phyloP scores from a whole-genome alignment of 1,140 invertebrate genomes.

The Leptopilina boulardi region DNA sequence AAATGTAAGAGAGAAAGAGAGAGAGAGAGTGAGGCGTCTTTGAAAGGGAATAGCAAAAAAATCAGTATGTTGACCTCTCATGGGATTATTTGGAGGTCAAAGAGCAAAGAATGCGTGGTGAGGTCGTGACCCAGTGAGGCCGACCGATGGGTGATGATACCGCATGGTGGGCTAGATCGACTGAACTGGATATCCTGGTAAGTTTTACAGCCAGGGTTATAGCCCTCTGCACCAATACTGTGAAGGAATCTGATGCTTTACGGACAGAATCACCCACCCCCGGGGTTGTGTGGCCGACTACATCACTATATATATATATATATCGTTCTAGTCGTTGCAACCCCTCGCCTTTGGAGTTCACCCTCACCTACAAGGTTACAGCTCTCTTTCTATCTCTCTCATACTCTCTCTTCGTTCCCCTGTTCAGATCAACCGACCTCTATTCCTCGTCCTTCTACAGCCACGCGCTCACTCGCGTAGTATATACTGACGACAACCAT shows the following conservation, averaged over 20 bases:
- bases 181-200: constrained; percentile 43
- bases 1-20: background rate
- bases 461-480: constrained; percentile 48
- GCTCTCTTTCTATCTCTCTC: background rate
- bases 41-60: background rate
- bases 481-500: constrained; percentile 50
- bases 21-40: background rate
- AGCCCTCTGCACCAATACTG: constrained; percentile 35
- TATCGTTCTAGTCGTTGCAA: constrained; percentile 43
- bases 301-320: constrained; percentile 39
- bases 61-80: background rate
- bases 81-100: constrained; percentile 33
- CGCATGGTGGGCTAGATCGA: constrained; percentile 39
- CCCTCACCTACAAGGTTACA: constrained; percentile 43
- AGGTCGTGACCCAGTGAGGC: constrained; percentile 46
- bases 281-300: constrained; percentile 44
- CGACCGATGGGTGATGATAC: constrained; percentile 46
- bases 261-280: constrained; percentile 38
- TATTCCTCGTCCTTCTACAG: background rate
- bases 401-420: background rate
- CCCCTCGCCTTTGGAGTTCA: constrained; percentile 45
- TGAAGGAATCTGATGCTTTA: constrained; percentile 34
- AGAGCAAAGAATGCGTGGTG: constrained; percentile 35
- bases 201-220: constrained; percentile 49
- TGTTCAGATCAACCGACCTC: background rate